Conservation (phyloP, 2,113 vertebrate genomes). For the Cettia cetti region DNA sequence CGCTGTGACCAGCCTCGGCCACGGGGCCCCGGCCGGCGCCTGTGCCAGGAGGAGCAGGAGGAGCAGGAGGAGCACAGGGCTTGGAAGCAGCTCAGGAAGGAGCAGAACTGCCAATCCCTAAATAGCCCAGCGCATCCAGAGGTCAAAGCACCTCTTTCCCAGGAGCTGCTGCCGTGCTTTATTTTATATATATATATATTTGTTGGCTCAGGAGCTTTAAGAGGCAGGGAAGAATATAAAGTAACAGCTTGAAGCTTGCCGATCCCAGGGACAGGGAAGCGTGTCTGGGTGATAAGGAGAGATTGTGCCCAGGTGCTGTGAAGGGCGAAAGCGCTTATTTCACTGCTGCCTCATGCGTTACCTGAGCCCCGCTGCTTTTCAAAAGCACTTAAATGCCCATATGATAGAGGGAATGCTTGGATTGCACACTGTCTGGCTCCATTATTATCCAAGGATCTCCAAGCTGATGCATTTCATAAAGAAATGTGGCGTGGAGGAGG, state of each 20-base stretch:
- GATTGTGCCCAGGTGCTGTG: constrained; percentile 63
- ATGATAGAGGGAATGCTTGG: constrained; percentile 51
- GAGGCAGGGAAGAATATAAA: background rate
- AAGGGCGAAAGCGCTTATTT: constrained; percentile 68
- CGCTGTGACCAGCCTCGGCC: background rate
- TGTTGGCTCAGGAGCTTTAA: background rate
- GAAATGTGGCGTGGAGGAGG: background rate
- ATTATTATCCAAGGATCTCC: constrained; percentile 62
- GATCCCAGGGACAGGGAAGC: constrained; percentile 36
- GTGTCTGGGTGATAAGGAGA: constrained; percentile 55
- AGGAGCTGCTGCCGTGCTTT: background rate
- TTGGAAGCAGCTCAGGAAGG: background rate
- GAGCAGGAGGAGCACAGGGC: no score
- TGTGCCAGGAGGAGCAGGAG: background rate
- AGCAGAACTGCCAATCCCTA: background rate
- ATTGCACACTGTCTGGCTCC: constrained; percentile 56
- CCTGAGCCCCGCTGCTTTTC: constrained; percentile 59
- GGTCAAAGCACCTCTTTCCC: background rate
- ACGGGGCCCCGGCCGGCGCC: accelerated
- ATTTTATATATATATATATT: background rate
- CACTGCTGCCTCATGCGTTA: constrained; percentile 56
- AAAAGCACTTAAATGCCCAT: constrained; percentile 64
- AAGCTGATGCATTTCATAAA: constrained; percentile 43
- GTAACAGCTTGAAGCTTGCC: background rate
- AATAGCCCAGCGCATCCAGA: background rate